These are phyloP conservation scores for Acleris literana DNA, from an alignment of 2,888 invertebrate species.

Conservation along the genomic window DNA sequence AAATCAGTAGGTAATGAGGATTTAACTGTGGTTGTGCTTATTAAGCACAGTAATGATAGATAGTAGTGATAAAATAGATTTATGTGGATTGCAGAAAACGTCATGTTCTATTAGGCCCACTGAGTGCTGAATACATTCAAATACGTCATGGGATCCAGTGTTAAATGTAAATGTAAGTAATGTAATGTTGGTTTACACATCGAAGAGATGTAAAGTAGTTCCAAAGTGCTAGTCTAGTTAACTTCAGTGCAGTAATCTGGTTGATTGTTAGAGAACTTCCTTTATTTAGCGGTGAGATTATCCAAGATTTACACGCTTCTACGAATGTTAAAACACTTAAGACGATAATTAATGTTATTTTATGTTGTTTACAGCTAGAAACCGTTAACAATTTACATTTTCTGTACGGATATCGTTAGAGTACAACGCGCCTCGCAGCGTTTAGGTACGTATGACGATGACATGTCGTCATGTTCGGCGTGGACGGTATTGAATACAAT, in stretches of 20 bases:
- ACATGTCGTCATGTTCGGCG: constrained; percentile 35
- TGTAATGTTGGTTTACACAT: too few species aligned
- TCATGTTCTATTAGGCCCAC: background rate
- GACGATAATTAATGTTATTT: too few species aligned
- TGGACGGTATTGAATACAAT: constrained; percentile 50
- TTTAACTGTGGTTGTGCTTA: background rate
- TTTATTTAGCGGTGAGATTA: too few species aligned
- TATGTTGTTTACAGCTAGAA: too few species aligned
- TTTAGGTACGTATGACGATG: constrained; percentile 8
- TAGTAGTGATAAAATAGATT: constrained; percentile 1
- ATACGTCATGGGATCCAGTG: too few species aligned
- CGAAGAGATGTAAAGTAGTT: too few species aligned
- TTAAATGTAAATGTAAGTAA: too few species aligned
- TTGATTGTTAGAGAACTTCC: too few species aligned
- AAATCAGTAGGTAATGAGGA: constrained; percentile 6
- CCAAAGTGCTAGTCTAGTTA: too few species aligned
- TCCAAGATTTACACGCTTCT: too few species aligned
- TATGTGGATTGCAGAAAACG: background rate
- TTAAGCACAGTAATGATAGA: constrained; percentile 1
- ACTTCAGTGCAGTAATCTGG: too few species aligned
- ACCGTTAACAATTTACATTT: constrained; percentile 1
- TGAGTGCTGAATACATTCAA: background rate
- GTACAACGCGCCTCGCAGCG: background rate
- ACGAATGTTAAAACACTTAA: too few species aligned
- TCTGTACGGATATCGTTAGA: background rate